These are phyloP conservation scores for Galbula dea DNA, from an alignment of 2,113 vertebrate genomes.

Conservation along the genomic window DNA sequence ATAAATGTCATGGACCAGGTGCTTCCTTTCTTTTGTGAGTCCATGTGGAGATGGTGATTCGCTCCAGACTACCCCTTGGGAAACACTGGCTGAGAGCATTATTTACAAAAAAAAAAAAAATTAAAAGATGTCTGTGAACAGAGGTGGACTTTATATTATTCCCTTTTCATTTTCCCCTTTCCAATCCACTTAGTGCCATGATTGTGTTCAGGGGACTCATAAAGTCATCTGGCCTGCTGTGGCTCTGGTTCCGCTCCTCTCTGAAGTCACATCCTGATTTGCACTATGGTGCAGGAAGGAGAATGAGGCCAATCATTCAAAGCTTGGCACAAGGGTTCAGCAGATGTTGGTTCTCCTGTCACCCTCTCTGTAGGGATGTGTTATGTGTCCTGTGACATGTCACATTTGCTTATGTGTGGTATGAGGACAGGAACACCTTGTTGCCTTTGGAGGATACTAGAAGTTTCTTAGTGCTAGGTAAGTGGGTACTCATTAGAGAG, in stretches of 20 bases:
- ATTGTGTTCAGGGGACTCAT: neutral
- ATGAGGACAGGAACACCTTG: neutral
- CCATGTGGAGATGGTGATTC: neutral
- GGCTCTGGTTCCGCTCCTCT: neutral
- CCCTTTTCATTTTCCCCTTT: neutral
- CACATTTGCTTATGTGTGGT: neutral
- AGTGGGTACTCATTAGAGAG: neutral
- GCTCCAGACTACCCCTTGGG: neutral
- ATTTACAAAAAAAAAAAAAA: constrained; percentile 27
- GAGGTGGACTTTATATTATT: neutral
- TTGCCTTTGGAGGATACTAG: neutral
- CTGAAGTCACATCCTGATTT: neutral
- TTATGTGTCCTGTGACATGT: neutral
- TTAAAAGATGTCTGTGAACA: neutral
- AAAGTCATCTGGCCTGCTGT: neutral
- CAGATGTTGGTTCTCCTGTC: neutral
- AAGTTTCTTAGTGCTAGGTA: neutral
- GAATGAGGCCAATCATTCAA: neutral
- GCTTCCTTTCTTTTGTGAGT: constrained; percentile 3
- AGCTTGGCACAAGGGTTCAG: neutral
- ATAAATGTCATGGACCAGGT: constrained; percentile 26
- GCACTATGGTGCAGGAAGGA: accelerated
- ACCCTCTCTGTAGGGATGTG: accelerated
- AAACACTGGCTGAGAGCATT: neutral
- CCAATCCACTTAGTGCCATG: neutral